These are phyloP conservation scores for Rhyacophila evoluta DNA, from an alignment of 2,888 invertebrate species.

Conservation along the genomic window DNA sequence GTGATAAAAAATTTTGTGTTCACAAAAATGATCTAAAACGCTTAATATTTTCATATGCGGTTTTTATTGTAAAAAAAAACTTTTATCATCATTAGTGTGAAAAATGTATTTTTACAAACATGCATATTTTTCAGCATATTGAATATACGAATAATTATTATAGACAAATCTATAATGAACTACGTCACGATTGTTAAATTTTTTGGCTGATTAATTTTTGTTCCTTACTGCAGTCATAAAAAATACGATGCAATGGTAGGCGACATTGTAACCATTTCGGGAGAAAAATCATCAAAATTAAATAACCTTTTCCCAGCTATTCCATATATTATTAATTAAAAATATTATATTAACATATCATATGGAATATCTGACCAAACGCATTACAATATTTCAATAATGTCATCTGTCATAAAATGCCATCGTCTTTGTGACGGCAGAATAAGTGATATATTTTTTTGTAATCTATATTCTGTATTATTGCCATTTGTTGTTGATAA, in stretches of 20 bases:
- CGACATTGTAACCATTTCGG: too few species aligned
- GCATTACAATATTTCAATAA: too few species aligned
- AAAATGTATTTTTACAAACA: slow-evolving; percentile 17
- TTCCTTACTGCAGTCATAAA: too few species aligned
- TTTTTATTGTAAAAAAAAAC: slow-evolving; percentile 11
- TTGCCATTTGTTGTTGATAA: not conserved
- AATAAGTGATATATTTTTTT: not conserved
- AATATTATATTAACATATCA: too few species aligned
- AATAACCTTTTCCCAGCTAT: too few species aligned
- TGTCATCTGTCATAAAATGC: too few species aligned
- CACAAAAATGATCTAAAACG: slow-evolving; percentile 38
- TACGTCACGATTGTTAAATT: not conserved
- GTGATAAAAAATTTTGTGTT: slow-evolving; percentile 32
- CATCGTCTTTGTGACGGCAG: too few species aligned
- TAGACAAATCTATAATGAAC: not conserved
- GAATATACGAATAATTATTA: not conserved
- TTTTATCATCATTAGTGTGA: slow-evolving; percentile 3
- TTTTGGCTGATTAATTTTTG: not conserved
- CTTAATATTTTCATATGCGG: slow-evolving; percentile 16
- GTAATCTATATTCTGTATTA: not conserved
- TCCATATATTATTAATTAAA: too few species aligned
- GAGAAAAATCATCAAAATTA: too few species aligned
- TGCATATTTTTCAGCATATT: not conserved
- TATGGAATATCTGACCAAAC: too few species aligned
- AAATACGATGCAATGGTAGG: too few species aligned